Conservation (phyloP, 2,797 vertebrate species). For the Salmo trutta region DNA sequence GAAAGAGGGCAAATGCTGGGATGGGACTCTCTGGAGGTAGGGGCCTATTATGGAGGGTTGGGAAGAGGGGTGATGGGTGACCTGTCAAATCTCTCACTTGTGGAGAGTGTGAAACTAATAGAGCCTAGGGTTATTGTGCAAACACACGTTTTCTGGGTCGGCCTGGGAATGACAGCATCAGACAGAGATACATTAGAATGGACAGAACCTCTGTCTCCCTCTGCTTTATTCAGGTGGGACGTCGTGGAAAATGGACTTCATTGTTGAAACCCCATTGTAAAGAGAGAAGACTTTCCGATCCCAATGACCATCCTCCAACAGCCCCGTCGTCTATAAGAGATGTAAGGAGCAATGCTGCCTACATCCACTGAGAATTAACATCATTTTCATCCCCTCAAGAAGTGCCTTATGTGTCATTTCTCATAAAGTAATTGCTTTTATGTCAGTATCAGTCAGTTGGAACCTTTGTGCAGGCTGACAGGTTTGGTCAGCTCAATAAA, state of each 20-base stretch:
- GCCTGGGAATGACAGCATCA: slow-evolving; percentile 12
- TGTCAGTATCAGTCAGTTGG: slow-evolving; percentile 38
- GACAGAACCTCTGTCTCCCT: background rate
- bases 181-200: slow-evolving; percentile 4
- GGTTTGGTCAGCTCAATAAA: slow-evolving; percentile 32
- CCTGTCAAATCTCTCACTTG: background rate
- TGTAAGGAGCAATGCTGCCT: no score
- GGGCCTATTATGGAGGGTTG: background rate
- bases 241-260: background rate
- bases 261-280: background rate
- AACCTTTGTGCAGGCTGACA: slow-evolving; percentile 15
- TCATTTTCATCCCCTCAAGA: slow-evolving; percentile 18
- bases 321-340: background rate
- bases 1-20: background rate
- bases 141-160: slow-evolving; percentile 8
- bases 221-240: background rate
- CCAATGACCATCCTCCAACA: slow-evolving; percentile 1
- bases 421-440: slow-evolving; percentile 45
- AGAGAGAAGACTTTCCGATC: background rate
- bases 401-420: slow-evolving; percentile 29
- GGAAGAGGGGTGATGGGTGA: background rate
- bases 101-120: background rate
- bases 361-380: slow-evolving; percentile 23
- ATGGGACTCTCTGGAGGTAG: background rate
- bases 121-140: slow-evolving; percentile 25